Percentiles rank a stretch among this genome's conserved stretches.
Conservation (phyloP, 2,113 vertebrate genomes). For the Podocnemis expansa region DNA sequence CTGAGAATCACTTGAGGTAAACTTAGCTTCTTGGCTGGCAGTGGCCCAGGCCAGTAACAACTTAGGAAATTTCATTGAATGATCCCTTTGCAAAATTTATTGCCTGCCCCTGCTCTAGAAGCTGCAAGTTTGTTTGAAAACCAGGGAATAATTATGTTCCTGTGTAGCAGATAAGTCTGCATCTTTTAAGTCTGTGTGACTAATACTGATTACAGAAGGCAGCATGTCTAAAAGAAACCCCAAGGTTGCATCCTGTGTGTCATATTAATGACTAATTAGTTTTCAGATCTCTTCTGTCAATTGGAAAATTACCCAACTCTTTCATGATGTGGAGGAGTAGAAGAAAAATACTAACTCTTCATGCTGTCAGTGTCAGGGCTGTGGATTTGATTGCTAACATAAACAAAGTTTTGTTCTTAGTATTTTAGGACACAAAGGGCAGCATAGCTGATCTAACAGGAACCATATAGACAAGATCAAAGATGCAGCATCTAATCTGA, state of each 20-base stretch:
- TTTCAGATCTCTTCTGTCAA: slow-evolving; percentile 43
- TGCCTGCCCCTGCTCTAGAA: background rate
- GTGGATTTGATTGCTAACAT: slow-evolving; percentile 32
- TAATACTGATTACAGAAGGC: rapidly evolving
- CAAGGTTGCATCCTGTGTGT: background rate
- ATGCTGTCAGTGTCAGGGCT: rapidly evolving
- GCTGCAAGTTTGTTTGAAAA: background rate
- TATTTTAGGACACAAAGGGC: background rate
- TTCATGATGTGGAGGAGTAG: background rate
- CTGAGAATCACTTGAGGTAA: too few species aligned
- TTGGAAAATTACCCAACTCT: slow-evolving; percentile 6
- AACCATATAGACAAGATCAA: background rate
- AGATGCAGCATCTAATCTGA: slow-evolving; percentile 3
- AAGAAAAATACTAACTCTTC: slow-evolving; percentile 23
- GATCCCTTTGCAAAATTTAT: too few species aligned
- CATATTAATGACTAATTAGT: background rate
- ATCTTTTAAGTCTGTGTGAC: background rate
- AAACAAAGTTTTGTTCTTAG: background rate
- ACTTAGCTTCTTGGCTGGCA: too few species aligned
- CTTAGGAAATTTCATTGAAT: too few species aligned
- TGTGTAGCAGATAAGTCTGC: background rate
- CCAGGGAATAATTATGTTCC: background rate
- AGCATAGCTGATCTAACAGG: background rate
- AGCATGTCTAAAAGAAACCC: background rate
- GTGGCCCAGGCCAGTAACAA: too few species aligned